These are phyloP conservation scores for Lithophane ornitopus DNA, from an alignment of 2,888 invertebrate species.

Conservation along the genomic window DNA sequence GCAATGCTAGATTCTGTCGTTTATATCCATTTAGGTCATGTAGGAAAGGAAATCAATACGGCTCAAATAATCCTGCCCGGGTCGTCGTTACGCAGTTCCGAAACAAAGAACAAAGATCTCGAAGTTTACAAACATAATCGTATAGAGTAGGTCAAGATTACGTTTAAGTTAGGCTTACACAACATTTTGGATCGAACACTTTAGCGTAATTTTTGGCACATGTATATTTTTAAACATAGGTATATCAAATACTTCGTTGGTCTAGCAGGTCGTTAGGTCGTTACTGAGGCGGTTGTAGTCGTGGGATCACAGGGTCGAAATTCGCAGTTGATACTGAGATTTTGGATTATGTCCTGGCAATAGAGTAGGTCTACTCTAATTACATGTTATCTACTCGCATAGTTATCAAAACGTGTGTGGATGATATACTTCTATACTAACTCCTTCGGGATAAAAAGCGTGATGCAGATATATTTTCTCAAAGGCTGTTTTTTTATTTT, in stretches of 20 bases:
- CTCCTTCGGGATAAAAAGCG: neutral
- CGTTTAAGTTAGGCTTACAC: neutral
- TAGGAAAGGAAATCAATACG: constrained; percentile 26
- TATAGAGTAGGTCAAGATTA: constrained; percentile 3
- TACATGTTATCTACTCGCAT: neutral
- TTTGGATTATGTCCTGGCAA: neutral
- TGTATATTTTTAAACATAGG: neutral
- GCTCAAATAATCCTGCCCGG: constrained; percentile 13
- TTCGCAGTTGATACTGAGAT: neutral
- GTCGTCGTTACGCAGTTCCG: constrained; percentile 18
- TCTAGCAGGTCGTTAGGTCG: neutral
- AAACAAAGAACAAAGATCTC: constrained; percentile 31
- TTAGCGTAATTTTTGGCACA: neutral
- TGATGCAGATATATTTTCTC: neutral
- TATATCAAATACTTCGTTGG: neutral
- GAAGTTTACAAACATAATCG: constrained; percentile 2
- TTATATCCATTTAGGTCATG: constrained; percentile 14
- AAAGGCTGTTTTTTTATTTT: neutral
- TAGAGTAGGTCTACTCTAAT: neutral
- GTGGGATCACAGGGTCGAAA: neutral
- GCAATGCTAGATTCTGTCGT: constrained; percentile 31
- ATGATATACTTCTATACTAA: neutral
- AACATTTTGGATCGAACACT: too few species aligned
- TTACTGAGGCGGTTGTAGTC: neutral
- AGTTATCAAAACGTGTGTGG: neutral